Conservation (phyloP, 2,888 invertebrate species). For the Capitulum mitella region DNA sequence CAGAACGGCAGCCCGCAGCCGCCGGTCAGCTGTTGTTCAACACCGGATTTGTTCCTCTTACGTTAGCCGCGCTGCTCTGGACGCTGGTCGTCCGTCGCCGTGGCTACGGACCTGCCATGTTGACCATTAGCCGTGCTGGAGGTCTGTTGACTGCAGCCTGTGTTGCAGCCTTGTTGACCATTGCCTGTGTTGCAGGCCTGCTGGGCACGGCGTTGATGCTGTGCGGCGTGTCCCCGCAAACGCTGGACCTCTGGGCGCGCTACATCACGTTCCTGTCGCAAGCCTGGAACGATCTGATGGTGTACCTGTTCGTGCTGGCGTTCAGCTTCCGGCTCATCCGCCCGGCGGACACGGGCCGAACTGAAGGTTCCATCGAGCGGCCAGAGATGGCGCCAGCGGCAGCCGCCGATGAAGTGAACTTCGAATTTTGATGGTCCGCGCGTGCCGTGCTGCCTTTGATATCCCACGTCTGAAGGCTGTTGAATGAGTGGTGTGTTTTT, state of each 20-base stretch:
- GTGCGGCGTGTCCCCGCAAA: not conserved
- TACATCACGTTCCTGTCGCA: not conserved
- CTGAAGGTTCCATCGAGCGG: not conserved
- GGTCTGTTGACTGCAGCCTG: no score
- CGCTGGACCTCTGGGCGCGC: not conserved
- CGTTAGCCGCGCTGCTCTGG: no score
- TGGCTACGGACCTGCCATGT: no score
- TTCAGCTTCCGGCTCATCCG: not conserved
- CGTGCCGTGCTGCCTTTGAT: no score
- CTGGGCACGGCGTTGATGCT: not conserved
- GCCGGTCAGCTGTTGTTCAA: no score
- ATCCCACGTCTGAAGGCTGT: no score
- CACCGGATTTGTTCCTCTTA: no score
- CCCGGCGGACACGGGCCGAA: not conserved
- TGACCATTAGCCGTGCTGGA: no score
- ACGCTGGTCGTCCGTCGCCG: no score
- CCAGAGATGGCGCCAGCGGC: not conserved
- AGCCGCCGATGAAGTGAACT: not conserved
- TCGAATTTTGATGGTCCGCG: not conserved
- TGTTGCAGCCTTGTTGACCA: no score
- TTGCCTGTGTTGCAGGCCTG: not conserved
- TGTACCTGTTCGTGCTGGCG: not conserved
- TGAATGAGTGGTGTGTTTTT: no score
- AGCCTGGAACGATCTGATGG: slow-evolving; percentile 11
- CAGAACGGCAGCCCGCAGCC: no score